These are phyloP conservation scores for Meloidogyne hapla DNA, from an alignment of 1,140 invertebrate species.

Conservation along the genomic window DNA sequence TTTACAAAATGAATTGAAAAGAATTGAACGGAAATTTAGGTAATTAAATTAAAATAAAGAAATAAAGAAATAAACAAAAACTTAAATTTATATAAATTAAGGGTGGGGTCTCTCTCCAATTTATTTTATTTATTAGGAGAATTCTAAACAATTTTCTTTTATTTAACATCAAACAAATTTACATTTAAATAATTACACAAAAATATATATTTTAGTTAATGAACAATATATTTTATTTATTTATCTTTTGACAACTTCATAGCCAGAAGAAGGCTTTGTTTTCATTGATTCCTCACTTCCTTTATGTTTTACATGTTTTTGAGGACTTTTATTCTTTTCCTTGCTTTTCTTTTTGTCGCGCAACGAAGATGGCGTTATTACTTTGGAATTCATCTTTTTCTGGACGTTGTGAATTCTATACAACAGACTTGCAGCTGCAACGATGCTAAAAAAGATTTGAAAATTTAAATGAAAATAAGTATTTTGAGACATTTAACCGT, in stretches of 20 bases:
- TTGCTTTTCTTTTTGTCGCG: neutral
- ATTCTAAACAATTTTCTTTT: too few species aligned
- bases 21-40: conserved; percentile 32
- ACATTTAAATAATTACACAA: too few species aligned
- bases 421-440: neutral
- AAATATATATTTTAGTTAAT: too few species aligned
- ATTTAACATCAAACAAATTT: too few species aligned
- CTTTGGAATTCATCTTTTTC: neutral
- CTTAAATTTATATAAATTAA: too few species aligned
- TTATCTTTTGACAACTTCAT: neutral
- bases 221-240: neutral
- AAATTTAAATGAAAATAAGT: too few species aligned
- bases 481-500: too few species aligned
- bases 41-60: neutral
- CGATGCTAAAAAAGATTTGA: neutral
- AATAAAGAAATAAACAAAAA: too few species aligned
- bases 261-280: neutral
- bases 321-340: neutral
- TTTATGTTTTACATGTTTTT: neutral
- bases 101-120: too few species aligned
- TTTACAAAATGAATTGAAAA: conserved; percentile 31
- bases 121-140: too few species aligned
- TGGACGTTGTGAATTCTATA: neutral
- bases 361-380: neutral
- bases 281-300: neutral